Base-by-base conservation (phyloP, 2,113 vertebrate species). In the Leucopsar rothschildi region DNA sequence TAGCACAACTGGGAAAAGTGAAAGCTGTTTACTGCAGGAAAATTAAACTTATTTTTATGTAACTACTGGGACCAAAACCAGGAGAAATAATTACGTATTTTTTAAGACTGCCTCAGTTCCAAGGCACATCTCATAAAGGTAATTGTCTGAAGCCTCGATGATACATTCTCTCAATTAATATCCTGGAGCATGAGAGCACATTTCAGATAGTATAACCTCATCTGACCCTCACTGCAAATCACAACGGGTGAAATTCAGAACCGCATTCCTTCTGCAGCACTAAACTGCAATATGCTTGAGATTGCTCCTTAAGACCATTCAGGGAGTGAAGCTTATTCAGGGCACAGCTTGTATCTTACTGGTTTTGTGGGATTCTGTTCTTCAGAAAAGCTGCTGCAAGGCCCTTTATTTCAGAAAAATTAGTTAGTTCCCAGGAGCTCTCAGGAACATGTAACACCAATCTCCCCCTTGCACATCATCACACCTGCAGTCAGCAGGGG, bases 21-120 rank as follows among this genome's bases (percentile, higher is more conserved):
- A 19, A 87, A 89, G 55, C 69, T 94, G 88, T 80, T 96, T 76
- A 81, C 86, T 56, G 64, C 85, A 95, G 52, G 71, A 94, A 96
- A 93, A 95, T 83, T 52, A 92, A 96, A 81, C 76, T 92, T 49
- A 66, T 88, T 96, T 95, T 94, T 86, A 95, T 90, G 68, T 78
- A 83, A 75, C 92, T 81, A 68, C 47, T 92, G 95, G 94, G 93
- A 96, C 79, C 21, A 50, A 68, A 63, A 45, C 20, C 15, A 90
- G 60, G 64, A 22, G 0, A 90, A 97, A 93, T 40, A 81, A 90
- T 90, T 86, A 81, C 0, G 0, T 77, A 52, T 82, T 68, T 86
- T 57, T 78, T 66, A 94, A 94, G 75, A 77, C 66, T 61, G 45
- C 11, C n/a, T 68, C 52, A 53, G 28, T 82, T 87, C 16, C 71